phyloP scores from a whole-genome alignment of 2,797 vertebrate genomes.

The Podarcis siculus region DNA sequence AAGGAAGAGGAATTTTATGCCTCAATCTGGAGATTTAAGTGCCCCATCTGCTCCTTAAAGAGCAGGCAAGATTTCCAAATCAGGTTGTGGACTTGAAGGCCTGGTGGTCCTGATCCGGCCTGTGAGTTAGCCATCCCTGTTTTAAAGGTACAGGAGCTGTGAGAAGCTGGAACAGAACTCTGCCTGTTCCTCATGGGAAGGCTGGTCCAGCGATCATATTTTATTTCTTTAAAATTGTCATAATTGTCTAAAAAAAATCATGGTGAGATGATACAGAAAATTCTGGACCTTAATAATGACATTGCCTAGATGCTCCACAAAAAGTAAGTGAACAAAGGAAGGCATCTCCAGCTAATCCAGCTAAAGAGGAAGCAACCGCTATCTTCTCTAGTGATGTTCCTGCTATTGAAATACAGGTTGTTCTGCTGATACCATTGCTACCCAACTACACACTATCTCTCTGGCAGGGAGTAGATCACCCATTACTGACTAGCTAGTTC shows the following conservation, averaged over 20 bases:
- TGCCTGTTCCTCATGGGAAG: background rate
- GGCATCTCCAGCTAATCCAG: background rate
- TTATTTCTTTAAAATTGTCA: background rate
- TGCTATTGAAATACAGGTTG: background rate
- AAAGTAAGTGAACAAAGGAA: background rate
- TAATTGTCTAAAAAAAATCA: background rate
- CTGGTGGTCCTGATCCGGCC: too few relatives aligned
- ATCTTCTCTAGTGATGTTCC: background rate
- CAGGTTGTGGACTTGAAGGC: too few relatives aligned
- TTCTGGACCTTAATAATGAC: background rate
- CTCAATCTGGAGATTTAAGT: too few relatives aligned
- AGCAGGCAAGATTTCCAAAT: too few relatives aligned
- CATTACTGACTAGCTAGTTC: slow-evolving; percentile 6
- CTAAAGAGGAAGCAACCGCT: background rate
- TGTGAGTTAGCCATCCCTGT: too few relatives aligned
- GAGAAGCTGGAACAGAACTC: background rate
- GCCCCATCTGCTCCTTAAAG: too few relatives aligned
- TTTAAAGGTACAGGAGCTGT: background rate
- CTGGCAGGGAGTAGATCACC: background rate
- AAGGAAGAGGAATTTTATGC: too few relatives aligned
- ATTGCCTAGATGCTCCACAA: background rate
- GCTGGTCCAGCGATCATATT: background rate
- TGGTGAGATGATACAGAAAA: background rate
- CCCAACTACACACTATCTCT: background rate
- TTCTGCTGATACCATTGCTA: background rate